Evolutionary conservation across 2,888 invertebrate species (phyloP).

Genomic region (Aspidapion aeneum): DNA sequence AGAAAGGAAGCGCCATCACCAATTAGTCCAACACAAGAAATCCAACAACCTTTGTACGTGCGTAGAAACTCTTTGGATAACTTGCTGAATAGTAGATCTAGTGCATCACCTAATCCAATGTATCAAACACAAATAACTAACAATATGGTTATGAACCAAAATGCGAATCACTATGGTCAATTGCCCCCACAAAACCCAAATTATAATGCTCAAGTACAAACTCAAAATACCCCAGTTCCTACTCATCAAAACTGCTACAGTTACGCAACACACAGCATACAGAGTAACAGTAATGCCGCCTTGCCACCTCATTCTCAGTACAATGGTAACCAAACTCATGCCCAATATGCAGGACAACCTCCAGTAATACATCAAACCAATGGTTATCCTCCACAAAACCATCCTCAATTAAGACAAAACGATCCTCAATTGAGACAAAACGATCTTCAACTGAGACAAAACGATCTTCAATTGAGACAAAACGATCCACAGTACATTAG

Average conservation of each 20-base stretch:
- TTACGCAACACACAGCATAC: slow-evolving; percentile 1
- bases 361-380: not conserved
- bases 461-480: slow-evolving; percentile 5
- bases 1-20: slow-evolving; percentile 2
- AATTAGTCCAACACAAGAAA: slow-evolving; percentile 1
- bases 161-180: slow-evolving; percentile 6
- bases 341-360: not conserved
- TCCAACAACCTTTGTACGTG: slow-evolving; percentile 31
- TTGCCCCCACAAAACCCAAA: not conserved
- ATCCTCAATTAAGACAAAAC: slow-evolving; percentile 2
- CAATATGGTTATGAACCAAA: not conserved
- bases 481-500: not conserved
- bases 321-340: not conserved
- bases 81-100: slow-evolving; percentile 27
- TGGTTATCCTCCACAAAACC: not conserved
- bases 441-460: slow-evolving; percentile 2
- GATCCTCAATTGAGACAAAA: slow-evolving; percentile 1
- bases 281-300: not conserved
- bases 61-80: slow-evolving; percentile 40
- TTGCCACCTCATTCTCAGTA: not conserved
- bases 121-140: not conserved
- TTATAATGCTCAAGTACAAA: not conserved
- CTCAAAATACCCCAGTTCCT: not conserved
- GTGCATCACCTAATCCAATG: not conserved
- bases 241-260: slow-evolving; percentile 1